Percentiles rank a stretch among this genome's conserved stretches.
Evolutionary conservation across 1,140 invertebrate species (phyloP).

Genomic region (Octopus sinensis): DNA sequence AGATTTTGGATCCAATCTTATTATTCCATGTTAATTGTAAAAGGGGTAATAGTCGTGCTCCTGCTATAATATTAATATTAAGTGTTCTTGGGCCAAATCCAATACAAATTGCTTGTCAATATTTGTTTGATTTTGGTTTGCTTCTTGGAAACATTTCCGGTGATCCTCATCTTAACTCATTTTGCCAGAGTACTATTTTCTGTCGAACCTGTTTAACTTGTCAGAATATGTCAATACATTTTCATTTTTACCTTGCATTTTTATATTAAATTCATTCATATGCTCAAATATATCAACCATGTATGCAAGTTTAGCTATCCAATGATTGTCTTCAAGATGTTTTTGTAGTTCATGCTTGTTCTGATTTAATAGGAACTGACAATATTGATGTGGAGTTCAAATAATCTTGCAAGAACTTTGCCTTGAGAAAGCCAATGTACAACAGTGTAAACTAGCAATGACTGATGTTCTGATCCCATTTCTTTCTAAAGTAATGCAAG

Average conservation of each 20-base stretch:
- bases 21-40: too few relatives aligned
- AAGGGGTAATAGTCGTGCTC: too few relatives aligned
- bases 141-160: too few relatives aligned
- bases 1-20: too few relatives aligned
- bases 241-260: neutral
- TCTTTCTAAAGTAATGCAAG: neutral
- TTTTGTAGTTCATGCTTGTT: neutral
- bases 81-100: too few relatives aligned
- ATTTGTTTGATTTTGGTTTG: too few relatives aligned
- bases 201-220: too few relatives aligned
- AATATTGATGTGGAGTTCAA: neutral
- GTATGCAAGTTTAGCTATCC: constrained; percentile 8
- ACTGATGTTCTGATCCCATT: neutral
- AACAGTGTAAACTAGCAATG: neutral
- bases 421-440: neutral
- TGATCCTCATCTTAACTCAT: too few relatives aligned
- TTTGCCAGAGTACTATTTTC: too few relatives aligned
- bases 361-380: constrained; percentile 1
- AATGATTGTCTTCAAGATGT: neutral
- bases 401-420: constrained; percentile 3
- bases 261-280: neutral
- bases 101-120: too few relatives aligned
- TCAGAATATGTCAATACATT: too few relatives aligned
- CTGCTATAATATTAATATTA: too few relatives aligned
- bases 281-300: neutral